Evolutionary conservation across 2,888 invertebrate genomes (phyloP), one percentile per base, ranked within the genome.

Genomic region (Hybos culiciformis): DNA sequence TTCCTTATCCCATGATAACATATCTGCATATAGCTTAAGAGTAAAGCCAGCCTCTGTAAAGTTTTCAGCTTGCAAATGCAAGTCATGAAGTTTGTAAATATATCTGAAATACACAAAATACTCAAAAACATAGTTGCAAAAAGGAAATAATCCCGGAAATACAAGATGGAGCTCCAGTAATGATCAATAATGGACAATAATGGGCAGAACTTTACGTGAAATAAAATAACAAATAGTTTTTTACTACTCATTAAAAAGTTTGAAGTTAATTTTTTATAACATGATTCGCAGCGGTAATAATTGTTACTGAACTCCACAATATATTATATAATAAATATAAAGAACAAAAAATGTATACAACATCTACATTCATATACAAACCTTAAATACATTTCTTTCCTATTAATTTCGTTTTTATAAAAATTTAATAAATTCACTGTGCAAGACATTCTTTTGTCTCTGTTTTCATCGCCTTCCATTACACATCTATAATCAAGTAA

Each of bases 41-140:
- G 94, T 93, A 56, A 91, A 91, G 0, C 91, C 94, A 3, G 94
- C 94, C 68, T 96, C 94, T 0, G 91, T 83, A 59, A 80, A 93
- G 65, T 94, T 94, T 57, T 90, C 90, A 1, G 90, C 86, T 14
- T 83, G 83, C 39, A 90, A 70, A 66, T 96, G 94, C 12, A 96
- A 73, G 59, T 92, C 90, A 61, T 90, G 90, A 26, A 96, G 69
- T 62, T 93, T 93, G 69, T 93, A 92, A 48, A 96, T 92, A 66
- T 96, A 96, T 42, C 86, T 66, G 39, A 18, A 36, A 38, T 9
- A 32, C 36, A n/a, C n/a, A n/a, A n/a, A n/a, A n/a, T n/a, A n/a
- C n/a, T n/a, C n/a, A n/a, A n/a, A n/a, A n/a, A n/a, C n/a, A n/a
- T n/a, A n/a, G n/a, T n/a, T n/a, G n/a, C n/a, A n/a, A n/a, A n/a